phyloP scores from a whole-genome alignment of 2,888 invertebrate genomes.

The Lamellibrachia columna region DNA sequence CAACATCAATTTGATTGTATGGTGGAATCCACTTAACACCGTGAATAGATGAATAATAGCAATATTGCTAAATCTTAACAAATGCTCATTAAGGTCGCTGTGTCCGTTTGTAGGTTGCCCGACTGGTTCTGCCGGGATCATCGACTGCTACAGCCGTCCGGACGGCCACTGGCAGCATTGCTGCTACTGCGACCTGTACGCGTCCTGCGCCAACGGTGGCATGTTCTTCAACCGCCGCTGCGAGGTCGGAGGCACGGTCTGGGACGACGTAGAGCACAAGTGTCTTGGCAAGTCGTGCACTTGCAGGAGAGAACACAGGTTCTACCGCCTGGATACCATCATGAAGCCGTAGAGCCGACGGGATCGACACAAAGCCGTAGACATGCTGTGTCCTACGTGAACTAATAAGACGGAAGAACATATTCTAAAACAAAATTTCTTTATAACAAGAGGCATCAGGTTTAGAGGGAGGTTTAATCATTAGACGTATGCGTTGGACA shows the following conservation, averaged over 20 bases:
- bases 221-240: background rate
- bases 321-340: background rate
- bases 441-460: too few species aligned
- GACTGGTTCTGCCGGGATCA: background rate
- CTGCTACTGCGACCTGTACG: constrained; percentile 20
- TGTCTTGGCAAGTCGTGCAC: background rate
- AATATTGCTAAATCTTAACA: too few species aligned
- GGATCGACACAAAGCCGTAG: too few species aligned
- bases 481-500: too few species aligned
- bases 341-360: background rate
- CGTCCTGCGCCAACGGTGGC: background rate
- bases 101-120: background rate
- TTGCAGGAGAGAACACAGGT: background rate
- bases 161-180: constrained; percentile 1
- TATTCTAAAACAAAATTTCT: too few species aligned
- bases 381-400: too few species aligned
- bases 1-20: too few species aligned
- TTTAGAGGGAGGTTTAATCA: too few species aligned
- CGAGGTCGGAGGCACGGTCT: background rate
- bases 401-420: too few species aligned
- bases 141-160: constrained; percentile 20
- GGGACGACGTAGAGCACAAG: background rate
- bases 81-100: too few species aligned
- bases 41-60: too few species aligned
- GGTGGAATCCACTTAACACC: too few species aligned